Conservation (phyloP, 2,113 vertebrate genomes). For the Toxostoma redivivum region DNA sequence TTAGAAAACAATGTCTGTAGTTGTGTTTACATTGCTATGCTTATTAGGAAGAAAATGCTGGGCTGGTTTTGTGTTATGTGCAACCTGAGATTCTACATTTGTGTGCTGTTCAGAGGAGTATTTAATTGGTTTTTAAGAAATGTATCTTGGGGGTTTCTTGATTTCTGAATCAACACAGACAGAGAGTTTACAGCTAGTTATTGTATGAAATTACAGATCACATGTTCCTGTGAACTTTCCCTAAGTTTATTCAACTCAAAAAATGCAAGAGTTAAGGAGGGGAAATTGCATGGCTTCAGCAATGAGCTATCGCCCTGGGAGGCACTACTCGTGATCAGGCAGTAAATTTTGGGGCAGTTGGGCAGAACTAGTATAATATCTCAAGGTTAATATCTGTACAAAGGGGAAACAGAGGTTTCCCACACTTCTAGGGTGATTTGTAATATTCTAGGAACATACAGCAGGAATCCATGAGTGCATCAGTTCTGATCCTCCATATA, state of each 20-base stretch:
- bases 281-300: neutral
- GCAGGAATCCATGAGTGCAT: neutral
- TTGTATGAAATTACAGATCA: constrained; percentile 52
- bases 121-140: constrained; percentile 45
- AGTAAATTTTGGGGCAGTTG: neutral
- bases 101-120: neutral
- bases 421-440: neutral
- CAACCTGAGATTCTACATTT: constrained; percentile 39
- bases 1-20: constrained; percentile 49
- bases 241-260: neutral
- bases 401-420: neutral
- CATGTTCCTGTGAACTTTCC: constrained; percentile 4
- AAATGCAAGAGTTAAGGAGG: neutral
- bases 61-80: constrained; percentile 22
- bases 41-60: constrained; percentile 37
- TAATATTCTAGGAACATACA: neutral
- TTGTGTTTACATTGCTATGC: constrained; percentile 36
- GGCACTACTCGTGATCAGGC: neutral
- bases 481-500: neutral
- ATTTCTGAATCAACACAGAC: constrained; percentile 53
- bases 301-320: neutral
- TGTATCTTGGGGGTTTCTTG: constrained; percentile 32
- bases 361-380: neutral
- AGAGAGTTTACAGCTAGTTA: constrained; percentile 24
- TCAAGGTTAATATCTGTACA: neutral